Evolutionary conservation across 2,113 vertebrate species (phyloP), one percentile per base, ranked within the genome.

Genomic region (Rhinoptilus africanus): DNA sequence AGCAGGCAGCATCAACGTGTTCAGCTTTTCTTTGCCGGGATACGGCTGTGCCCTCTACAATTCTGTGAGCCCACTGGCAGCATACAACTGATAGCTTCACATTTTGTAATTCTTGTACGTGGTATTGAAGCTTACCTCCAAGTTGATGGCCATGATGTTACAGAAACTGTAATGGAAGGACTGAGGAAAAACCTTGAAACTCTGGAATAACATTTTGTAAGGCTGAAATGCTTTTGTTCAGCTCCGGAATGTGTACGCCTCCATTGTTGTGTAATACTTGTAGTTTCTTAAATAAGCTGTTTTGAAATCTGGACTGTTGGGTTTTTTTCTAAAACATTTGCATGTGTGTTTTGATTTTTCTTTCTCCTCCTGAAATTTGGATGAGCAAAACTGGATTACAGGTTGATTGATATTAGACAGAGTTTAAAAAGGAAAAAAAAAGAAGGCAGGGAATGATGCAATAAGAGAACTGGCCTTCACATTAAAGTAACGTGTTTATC

Each of bases 181-280:
- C 34, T 27, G 69, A 73, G 57, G 39, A 67, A 69, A 84, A 80
- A 43, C 20, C 28, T 34, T 56, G 39, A 82, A 32, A 51, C 3
- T 6, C 3, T 64, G 37, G n/a, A 81, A 54, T 35, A 73, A 75
- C 0, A 6, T 91, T 93, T 95, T 66, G 45, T 94, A 85, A 89
- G 37, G 48, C 63, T 80, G 66, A 92, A 92, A 71, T 2, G 28
- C 62, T 91, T 89, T 54, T 88, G 18, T 94, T 91, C 35, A 37
- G 53, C 24, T 81, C 50, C 1, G 48, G 86, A 94, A 89, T 74
- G 92, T 66, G 87, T 92, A 79, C 1, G 78, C 66, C 81, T 87
- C 71, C 7, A 7, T 54, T 94, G 60, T 96, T 97, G 71, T 89
- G 86, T 77, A 97, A 97, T 89, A 56, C 39, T 91, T 66, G 51